These are phyloP conservation scores for Gobius niger DNA, from an alignment of 2,113 vertebrate genomes.

Conservation along the genomic window DNA sequence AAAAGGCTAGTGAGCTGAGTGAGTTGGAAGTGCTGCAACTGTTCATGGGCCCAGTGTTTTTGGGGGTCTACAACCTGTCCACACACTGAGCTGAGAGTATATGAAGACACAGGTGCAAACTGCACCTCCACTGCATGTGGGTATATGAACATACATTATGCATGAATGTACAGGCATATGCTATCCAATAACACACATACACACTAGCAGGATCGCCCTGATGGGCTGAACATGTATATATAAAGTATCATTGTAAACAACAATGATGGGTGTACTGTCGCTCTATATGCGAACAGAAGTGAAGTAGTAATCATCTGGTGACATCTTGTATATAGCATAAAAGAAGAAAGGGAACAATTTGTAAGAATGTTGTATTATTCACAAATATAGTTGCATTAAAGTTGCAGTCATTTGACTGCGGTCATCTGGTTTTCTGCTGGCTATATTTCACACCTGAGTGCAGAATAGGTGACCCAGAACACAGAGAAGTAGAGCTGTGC, in stretches of 20 bases:
- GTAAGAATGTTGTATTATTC: too few species aligned
- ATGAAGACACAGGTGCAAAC: constrained; percentile 22
- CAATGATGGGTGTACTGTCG: too few species aligned
- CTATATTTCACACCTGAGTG: constrained; percentile 66
- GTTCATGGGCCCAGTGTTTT: constrained; percentile 3
- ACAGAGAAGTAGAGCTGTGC: constrained; percentile 46
- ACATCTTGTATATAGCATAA: too few species aligned
- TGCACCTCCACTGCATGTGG: constrained; percentile 14
- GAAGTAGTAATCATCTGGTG: too few species aligned
- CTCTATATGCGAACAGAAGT: too few species aligned
- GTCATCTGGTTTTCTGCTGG: constrained; percentile 64
- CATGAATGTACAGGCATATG: constrained; percentile 19
- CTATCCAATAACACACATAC: constrained; percentile 8
- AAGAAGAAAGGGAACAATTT: too few species aligned
- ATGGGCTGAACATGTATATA: neutral
- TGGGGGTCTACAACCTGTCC: constrained; percentile 37
- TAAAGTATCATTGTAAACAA: too few species aligned
- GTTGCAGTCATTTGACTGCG: constrained; percentile 32
- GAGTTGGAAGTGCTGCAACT: neutral
- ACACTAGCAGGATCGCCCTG: neutral
- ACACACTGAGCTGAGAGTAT: constrained; percentile 39
- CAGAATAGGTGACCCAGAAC: constrained; percentile 72
- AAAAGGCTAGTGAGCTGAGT: too few species aligned
- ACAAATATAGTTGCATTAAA: neutral
- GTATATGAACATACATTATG: constrained; percentile 23